Percentiles rank a stretch among this genome's conserved stretches.
These are phyloP conservation scores for Tenthredo amoena DNA, from an alignment of 2,888 invertebrate genomes.

Conservation along the genomic window DNA sequence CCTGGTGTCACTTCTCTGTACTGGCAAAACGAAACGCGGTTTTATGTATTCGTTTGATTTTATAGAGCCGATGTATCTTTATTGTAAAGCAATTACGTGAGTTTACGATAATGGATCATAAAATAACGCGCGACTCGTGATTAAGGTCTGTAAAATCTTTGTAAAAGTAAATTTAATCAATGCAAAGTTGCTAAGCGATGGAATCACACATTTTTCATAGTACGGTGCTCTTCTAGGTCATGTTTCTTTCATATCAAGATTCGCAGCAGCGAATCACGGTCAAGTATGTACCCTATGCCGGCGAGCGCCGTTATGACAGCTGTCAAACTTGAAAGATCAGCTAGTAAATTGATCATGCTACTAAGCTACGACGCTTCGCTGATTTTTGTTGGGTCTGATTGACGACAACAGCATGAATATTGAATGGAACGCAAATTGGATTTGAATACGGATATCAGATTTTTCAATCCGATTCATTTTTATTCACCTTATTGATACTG, in stretches of 20 bases:
- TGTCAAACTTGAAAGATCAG: background rate
- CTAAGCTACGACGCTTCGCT: no score
- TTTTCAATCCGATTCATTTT: background rate
- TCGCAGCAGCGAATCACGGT: background rate
- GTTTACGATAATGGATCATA: background rate
- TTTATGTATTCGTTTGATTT: background rate
- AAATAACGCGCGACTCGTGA: background rate
- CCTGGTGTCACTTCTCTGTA: slow-evolving; percentile 21
- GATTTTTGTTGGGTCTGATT: no score
- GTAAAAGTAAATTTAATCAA: background rate
- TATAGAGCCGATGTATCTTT: background rate
- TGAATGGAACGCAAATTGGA: background rate
- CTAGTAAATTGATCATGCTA: background rate
- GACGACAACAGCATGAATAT: background rate
- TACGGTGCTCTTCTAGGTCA: background rate
- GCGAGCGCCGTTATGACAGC: background rate
- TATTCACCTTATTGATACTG: background rate
- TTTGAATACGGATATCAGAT: background rate
- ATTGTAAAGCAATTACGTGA: background rate
- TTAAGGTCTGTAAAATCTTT: background rate
- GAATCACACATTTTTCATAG: background rate
- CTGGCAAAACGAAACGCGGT: background rate
- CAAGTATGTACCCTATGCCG: background rate
- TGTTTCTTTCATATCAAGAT: background rate
- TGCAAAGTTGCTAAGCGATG: background rate